Evolutionary conservation across 1,140 invertebrate genomes (phyloP), one percentile per base, ranked within the genome.

Genomic region (Popillia japonica): DNA sequence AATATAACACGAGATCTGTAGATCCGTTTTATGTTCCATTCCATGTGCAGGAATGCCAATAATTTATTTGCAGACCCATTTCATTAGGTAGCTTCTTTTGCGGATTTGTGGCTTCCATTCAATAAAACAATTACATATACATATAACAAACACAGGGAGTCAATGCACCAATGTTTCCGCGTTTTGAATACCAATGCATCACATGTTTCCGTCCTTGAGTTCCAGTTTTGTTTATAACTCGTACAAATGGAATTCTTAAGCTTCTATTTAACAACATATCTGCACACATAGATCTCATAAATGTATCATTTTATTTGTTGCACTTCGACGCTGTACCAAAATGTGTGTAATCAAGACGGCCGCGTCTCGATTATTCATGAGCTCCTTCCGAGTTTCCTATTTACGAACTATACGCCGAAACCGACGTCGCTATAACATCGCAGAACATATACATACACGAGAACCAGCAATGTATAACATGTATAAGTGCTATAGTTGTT

Each of bases 401-500:
- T 34, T 55, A 55, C 48, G 48, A 55, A 55, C 48, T 17, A 17
- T 10, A 48, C n/a, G n/a, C 44, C 14, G 2, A 14, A 17, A 14
- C 48, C 6, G 17, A 14, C 6, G 11, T 55, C 10, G 14, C 48
- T 55, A 55, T 55, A 55, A 34, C 27, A 34, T 34, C 27, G 27
- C 27, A 2, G 44, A 68, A 68, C 22, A 68, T 22, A 17, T 27
- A 14, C 27, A 68, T 14, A 22, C 22, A 27, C 27, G 22, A 11
- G 11, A 10, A 34, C 61, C 27, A 55, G 17, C 23, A 10, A 55
- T 17, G 48, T 68, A 27, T 64, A 3, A 22, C 22, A 14, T 10
- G 11, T 34, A 68, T 34, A 68, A 68, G 61, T 34, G 20, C 27
- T 68, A 34, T 34, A 68, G 61, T 68, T 68, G 61, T 68, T 68